Base-by-base conservation (phyloP, 2,888 invertebrate genomes). In the Dicycla oo region DNA sequence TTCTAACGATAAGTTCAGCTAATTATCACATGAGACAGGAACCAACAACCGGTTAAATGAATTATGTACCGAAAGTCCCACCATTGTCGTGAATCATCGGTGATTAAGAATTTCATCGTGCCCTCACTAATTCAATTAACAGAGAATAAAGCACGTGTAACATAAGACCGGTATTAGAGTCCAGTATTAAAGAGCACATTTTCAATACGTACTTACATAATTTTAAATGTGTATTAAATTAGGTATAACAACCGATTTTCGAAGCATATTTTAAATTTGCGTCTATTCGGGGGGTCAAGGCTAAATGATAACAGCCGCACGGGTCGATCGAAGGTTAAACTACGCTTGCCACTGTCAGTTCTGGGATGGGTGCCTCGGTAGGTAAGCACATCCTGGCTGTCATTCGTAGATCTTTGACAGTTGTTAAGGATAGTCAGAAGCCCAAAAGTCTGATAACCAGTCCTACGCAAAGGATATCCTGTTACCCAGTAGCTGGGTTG, bases 31-130 rank as follows among this genome's bases (percentile, higher is more conserved):
- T 15, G 23, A 34, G 56, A 40, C 49, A 40, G 10, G 6, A 45
- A 45, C 38, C 18, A 34, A 47, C 3, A 40, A 38, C 34, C 43
- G 11, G 34, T 43, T 60, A 60, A 76, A 65, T 43, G 57, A 60
- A 73, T 78, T 65, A 72, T 30, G 38, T 61, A 49, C 54, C 10
- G 30, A 62, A 78, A 78, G 26, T 13, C 23, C 34, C 56, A 58
- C 18, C 40, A 43, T n/a, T 38, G 23, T 30, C 51, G 20, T 78
- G 78, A 78, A 60, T 76, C 73, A 76, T 58, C 26, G 58, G 26
- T 45, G 47, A 78, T 76, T 65, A 78, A 23, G 26, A 73, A 78
- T 65, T 65, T 78, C 65, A 78, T 54, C 58, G 34, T 66, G 53
- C 23, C 53, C 38, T 66, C 57, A 38, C 30, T 76, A 78, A 76